Base-by-base conservation (phyloP, 2,888 invertebrate genomes). In the Antitype chi region DNA sequence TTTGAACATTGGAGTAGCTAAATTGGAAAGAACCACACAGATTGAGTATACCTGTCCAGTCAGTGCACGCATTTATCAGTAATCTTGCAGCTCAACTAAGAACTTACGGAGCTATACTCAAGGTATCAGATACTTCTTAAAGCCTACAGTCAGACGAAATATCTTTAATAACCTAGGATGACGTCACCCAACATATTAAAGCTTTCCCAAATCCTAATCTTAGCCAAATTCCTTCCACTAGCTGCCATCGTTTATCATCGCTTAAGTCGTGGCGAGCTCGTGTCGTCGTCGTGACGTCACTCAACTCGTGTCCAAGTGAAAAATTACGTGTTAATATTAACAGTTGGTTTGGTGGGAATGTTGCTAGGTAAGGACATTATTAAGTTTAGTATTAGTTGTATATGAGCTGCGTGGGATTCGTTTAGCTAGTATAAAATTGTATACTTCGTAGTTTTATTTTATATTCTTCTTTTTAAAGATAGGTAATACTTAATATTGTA, bases 311-410 rank as follows among this genome's bases (percentile, higher is more conserved):
- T 57, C 63, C 70, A 28, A 52, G 70, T 84, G 84, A 84, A 85
- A 81, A 81, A 84, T 85, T 64, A 81, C 63, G 70, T 25, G 47
- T 20, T 74, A 68, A 81, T 84, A 85, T 85, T 80, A 85, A 75
- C 70, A 53, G 66, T 43, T 6, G 43, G 17, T 43, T 20, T 47
- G 11, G 28, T 52, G 4, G 17, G 1, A 20, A 23, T 47, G 17
- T 43, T 55, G 28, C 15, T 17, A 17, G 52, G 11, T 62, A 11
- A 49, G 6, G 25, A 67, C 49, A 7, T 47, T 28, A 59, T 43
- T 52, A 25, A 20, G 13, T 47, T 63, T 47, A n/a, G 43, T 28
- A 20, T 59, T 53, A 53, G 6, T 49, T 59, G 4, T 23, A 15
- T 57, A 11, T 43, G 62, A 1, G 17, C 1, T 53, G 5, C 2